Evolutionary conservation across 2,797 vertebrate species (phyloP), one percentile per base, ranked within the genome.

Genomic region (Falco berigora): DNA sequence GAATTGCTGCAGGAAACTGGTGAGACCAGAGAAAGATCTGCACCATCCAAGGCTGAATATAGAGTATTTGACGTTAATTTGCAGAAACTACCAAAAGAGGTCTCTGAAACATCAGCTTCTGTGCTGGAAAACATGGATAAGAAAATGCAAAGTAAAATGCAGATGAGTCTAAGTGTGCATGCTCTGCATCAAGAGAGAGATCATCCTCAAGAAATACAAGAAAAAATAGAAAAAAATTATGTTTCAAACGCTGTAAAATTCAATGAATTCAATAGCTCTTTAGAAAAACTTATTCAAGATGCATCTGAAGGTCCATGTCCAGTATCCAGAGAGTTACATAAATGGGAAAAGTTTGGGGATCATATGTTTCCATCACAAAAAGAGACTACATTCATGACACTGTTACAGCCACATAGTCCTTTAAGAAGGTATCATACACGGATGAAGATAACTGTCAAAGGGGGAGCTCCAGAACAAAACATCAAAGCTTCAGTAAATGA

Each of bases 211-310:
- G 97, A 97, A 92, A 90, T 97, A 85, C 72, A 96, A 78, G 97
- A 98, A 96, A 95, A 49, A 30, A 14, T 96, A 94, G 95, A 94
- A 84, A 97, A 94, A 96, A 46, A 73, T 40, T 58, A 52, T 50
- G 64, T 95, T 93, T 94, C 96, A 63, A 86, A 95, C 53, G 97
- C 27, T 20, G 3, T 53, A 73, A 82, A 86, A 28, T 28, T 62
- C 58, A 46, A 21, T 82, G 74, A 96, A 73, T 68, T 97, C 81
- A 86, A 82, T 47, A 28, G 13, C 62, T 88, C 92, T 38, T 83
- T 98, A 59, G 86, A 92, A 83, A 96, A 95, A 68, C 74, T 97
- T 79, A 32, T 96, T 79, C 94, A 86, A 88, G 97, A 98, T 95
- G 28, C n/a, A 42, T 40, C 90, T 68, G 86, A 91, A 63, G 3